Conservation (phyloP, 2,113 vertebrate genomes). For the Mionectes macconnelli region DNA sequence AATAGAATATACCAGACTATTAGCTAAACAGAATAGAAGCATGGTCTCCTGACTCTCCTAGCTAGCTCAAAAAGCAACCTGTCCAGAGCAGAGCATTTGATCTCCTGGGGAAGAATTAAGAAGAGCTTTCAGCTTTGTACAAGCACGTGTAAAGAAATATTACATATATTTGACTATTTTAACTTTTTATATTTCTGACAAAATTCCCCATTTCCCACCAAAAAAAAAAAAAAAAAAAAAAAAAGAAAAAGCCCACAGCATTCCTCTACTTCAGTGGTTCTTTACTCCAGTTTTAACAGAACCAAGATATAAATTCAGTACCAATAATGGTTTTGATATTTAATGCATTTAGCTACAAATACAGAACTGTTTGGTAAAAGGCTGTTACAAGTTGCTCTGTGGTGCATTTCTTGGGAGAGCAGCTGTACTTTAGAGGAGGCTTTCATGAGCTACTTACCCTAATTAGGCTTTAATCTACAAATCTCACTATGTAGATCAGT, state of each 20-base stretch:
- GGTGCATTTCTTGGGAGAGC: not conserved
- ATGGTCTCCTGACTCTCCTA: not conserved
- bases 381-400: not conserved
- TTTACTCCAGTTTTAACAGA: not conserved
- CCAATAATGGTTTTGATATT: not conserved
- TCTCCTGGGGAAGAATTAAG: not conserved
- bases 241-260: not conserved
- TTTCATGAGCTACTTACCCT: not conserved
- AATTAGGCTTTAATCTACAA: slow-evolving; percentile 44
- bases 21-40: not conserved
- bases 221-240: not conserved
- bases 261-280: not conserved
- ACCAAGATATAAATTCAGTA: not conserved
- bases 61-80: not conserved
- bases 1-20: not conserved
- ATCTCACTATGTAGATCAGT: slow-evolving; percentile 9
- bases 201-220: not conserved
- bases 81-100: not conserved
- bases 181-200: not conserved
- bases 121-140: not conserved
- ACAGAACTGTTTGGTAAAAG: not conserved
- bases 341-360: not conserved
- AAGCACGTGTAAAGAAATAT: not conserved
- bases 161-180: not conserved
- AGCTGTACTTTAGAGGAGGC: not conserved